phyloP scores from a whole-genome alignment of 2,888 invertebrate species.

The Hermodice carunculata region DNA sequence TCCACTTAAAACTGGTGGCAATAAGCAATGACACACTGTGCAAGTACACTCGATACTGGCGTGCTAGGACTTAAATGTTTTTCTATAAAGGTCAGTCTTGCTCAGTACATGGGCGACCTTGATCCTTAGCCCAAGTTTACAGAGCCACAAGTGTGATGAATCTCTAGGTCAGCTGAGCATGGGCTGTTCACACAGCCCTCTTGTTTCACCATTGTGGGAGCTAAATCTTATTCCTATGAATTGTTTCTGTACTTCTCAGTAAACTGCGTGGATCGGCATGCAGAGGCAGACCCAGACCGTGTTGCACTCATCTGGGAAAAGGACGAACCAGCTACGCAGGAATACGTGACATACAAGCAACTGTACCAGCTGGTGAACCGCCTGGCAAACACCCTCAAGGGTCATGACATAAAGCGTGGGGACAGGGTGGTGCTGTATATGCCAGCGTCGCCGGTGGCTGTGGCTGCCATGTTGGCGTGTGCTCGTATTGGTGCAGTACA shows the following conservation, averaged over 20 bases:
- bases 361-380: conserved; percentile 67
- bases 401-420: conserved; percentile 69
- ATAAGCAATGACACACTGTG: no score
- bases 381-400: conserved; percentile 67
- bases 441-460: conserved; percentile 70
- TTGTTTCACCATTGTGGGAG: no score
- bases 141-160: background rate
- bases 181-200: no score
- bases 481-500: conserved; percentile 73
- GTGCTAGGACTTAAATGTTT: no score
- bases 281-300: conserved; percentile 58
- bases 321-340: conserved; percentile 71
- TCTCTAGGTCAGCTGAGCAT: background rate
- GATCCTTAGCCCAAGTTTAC: background rate
- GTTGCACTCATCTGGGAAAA: conserved; percentile 72
- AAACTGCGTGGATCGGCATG: conserved; percentile 71
- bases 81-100: no score
- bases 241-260: conserved; percentile 50
- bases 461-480: conserved; percentile 72
- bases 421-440: conserved; percentile 72
- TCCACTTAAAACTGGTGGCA: no score
- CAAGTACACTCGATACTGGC: no score
- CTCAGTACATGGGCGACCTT: no score
- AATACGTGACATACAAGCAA: conserved; percentile 68
- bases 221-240: no score